Evolutionary conservation across 1,140 invertebrate genomes (phyloP), one percentile per base, ranked within the genome.

Genomic region (Drosophila nigromelanica): DNA sequence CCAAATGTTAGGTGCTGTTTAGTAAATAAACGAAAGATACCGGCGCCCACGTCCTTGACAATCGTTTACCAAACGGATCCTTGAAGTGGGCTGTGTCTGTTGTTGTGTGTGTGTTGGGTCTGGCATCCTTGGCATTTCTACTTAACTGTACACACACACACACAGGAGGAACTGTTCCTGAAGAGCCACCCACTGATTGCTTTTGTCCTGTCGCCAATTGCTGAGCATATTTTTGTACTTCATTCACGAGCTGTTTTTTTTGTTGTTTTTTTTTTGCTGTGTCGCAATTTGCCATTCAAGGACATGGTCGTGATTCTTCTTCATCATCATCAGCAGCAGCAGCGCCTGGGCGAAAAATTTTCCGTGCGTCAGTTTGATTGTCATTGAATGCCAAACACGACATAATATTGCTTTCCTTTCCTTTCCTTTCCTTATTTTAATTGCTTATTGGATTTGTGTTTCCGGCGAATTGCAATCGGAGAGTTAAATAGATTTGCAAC

Each of bases 31-130:
- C 15, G 12, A 50, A 45, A 63, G 66, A 71, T 61, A 18, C 76
- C 78, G 83, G 78, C 76, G 78, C 82, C 78, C 76, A 89, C 76
- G 83, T 89, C 82, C 78, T 87, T 87, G 83, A 89, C 70, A 87
- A 67, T 70, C 71, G 75, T 73, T 83, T 73, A 62, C 64, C 51
- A 35, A 30, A 43, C 47, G 47, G 45, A 55, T 27, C 73, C 10
- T 43, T 43, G 62, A 61, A 67, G 56, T 76, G 48, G 60, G 35
- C 7, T 47, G 42, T 18, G 12, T 21, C n/a, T n/a, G n/a, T 8
- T 12, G 33, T 70, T 42, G 40, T 48, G 12, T 47, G 10, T 35
- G 24, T 45, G 47, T 60, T 11, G 12, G 39, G 47, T 45, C 50
- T 52, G 39, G 39, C 6, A 61, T 64, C 45, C 58, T 50, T 37